A percentile compares a stretch with the other conserved stretches of the same genome.
Evolutionary conservation across 1,140 invertebrate genomes (phyloP).

Genomic region (Telenomus remus): DNA sequence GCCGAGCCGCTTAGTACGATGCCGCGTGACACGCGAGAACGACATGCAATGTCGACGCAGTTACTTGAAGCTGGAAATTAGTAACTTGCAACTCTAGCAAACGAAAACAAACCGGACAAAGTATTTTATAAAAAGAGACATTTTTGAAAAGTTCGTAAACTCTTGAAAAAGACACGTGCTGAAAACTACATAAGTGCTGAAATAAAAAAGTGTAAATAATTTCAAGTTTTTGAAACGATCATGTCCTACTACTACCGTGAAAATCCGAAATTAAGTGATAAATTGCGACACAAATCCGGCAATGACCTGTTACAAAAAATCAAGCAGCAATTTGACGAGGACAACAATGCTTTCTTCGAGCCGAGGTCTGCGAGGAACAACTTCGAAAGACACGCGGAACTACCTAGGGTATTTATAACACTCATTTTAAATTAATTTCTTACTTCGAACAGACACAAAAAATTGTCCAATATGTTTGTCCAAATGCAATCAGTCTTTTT

Average conservation of each 20-base stretch:
- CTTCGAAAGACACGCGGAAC: constrained; percentile 65
- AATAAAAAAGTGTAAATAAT: constrained; percentile 19
- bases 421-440: constrained; percentile 5
- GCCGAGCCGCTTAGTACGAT: constrained; percentile 40
- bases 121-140: not conserved
- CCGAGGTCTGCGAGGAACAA: constrained; percentile 59
- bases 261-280: constrained; percentile 70
- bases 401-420: constrained; percentile 66
- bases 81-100: not conserved
- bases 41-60: constrained; percentile 25
- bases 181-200: no score
- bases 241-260: constrained; percentile 75
- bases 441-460: not conserved
- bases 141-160: not conserved
- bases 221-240: constrained; percentile 13
- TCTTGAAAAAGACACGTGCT: not conserved
- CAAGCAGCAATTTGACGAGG: constrained; percentile 71
- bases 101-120: not conserved
- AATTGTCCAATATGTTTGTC: no score
- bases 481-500: no score
- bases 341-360: constrained; percentile 71
- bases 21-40: constrained; percentile 47
- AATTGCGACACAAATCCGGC: constrained; percentile 67
- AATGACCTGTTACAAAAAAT: constrained; percentile 72
- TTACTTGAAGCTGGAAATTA: not conserved